Evolutionary conservation across 2,113 vertebrate species (phyloP), one percentile per base, ranked within the genome.

Genomic region (Thomomys bottae): DNA sequence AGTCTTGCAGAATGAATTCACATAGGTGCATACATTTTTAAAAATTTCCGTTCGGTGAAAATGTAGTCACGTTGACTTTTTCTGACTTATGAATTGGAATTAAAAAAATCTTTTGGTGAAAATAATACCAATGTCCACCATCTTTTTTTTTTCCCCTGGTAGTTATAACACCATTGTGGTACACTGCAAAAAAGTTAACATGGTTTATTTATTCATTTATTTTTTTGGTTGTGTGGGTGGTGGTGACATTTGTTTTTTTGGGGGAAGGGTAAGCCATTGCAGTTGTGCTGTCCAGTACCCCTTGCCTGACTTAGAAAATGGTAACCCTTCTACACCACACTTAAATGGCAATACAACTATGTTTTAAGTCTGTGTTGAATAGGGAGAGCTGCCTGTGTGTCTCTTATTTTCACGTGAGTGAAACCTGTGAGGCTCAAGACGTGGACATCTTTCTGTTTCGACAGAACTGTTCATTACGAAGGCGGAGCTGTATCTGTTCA

Each of bases 391-490:
- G 17, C 9, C 54, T 28, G 1, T 8, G 5, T 20, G 49, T 34
- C 30, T 71, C 36, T 24, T n/a, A 3, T 38, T 64, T 32, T 15
- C 24, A 54, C 67, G 75, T 2, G 66, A 72, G 40, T 81, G 2
- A 85, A 64, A 61, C 3, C 0, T 0, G 6, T 38, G 64, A 15
- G 40, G 40, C 68, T 94, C 21, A 86, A 38, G 88, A 24, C 54
- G 4, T 85, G 45, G 49, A 54, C 49, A 61, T 15, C 88, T 63
- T 61, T 89, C 61, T 72, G 17, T 82, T 88, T 96, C 97, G 4
- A 70, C 97, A 99, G 99, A 97, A 98, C 98, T 23, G 99, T 99
- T 91, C 99, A 99, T 96, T 99, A 99, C 4, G 99, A 99, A 96
- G 99, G 99, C 0, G 99, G 99, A 70, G 98, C 99, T 5, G 99